These are phyloP conservation scores for Cyprinodon brontotheroides DNA, from an alignment of 2,113 vertebrate genomes.

Conservation along the genomic window DNA sequence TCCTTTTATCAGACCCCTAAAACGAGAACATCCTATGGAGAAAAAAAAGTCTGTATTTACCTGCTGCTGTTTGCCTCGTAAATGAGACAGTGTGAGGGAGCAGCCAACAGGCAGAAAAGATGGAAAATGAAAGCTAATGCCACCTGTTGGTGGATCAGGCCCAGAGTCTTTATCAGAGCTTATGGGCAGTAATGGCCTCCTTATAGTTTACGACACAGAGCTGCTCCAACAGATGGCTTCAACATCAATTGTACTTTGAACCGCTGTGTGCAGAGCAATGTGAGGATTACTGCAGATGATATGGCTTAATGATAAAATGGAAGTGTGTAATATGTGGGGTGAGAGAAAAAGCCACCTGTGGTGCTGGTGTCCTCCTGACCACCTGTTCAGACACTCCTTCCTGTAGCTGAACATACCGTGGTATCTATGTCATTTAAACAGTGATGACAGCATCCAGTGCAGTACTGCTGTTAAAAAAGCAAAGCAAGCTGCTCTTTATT, in stretches of 20 bases:
- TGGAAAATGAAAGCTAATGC: not conserved
- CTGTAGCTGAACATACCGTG: not conserved
- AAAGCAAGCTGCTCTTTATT: not conserved
- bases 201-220: not conserved
- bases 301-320: not conserved
- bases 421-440: not conserved
- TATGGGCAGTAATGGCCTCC: not conserved
- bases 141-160: not conserved
- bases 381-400: not conserved
- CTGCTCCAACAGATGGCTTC: slow-evolving; percentile 1
- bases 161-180: not conserved
- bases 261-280: not conserved
- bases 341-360: not conserved
- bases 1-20: no score
- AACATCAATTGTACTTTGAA: not conserved
- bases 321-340: not conserved
- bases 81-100: not conserved
- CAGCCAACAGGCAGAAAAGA: not conserved
- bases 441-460: not conserved
- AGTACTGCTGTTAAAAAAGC: no score
- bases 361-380: not conserved
- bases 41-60: not conserved
- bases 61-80: not conserved
- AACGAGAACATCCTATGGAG: no score
- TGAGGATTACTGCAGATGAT: not conserved